Evolutionary conservation across 64 coral and sea anemone species (phyloP), one percentile per base, ranked within the genome.

Genomic region (Catalaphyllia jardinei): DNA sequence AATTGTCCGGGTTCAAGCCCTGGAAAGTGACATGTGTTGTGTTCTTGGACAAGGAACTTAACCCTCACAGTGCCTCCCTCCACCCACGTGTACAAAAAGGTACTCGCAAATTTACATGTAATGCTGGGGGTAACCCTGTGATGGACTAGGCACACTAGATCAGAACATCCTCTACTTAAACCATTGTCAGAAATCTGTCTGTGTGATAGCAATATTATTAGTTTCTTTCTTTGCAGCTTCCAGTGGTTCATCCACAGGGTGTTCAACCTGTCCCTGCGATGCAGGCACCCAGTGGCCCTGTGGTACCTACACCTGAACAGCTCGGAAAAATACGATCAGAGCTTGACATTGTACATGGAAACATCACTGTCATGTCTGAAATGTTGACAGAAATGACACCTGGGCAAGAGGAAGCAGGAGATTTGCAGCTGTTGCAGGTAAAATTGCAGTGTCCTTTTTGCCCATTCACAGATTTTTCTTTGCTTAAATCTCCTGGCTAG

Each of bases 301-400:
- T 93, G 62, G 86, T 89, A 29, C 94, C 94, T 24, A 93, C 96
- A 19, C 93, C 94, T 31, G 96, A 98, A 60, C 94, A 95, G 63
- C 31, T 98, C 2, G 96, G 93, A 33, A 98, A 98, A 79, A 67
- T 98, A 59, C 82, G 93, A 18, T 98, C 96, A 51, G 93, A 98
- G 59, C 90, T 98, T 87, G 96, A 98, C 67, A 88, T 93, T 24
- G 96, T 98, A 12, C 90, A 98, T 71, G 96, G 93, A 33, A 98
- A 98, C 77, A 86, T 98, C 14, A 86, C 79, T 42, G 96, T 98
- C 10, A 98, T 98, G 96, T 98, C 96, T 1, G 96, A 98, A 73
- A 98, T 98, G 96, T 67, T 98, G 60, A 98, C 93, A 79, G 93
- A 93, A 77, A 90, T 98, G 87, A 95, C 87, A 64, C 90, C 90